phyloP scores from a whole-genome alignment of 2,797 vertebrate species.

The Dendrocincla tyrannina region DNA sequence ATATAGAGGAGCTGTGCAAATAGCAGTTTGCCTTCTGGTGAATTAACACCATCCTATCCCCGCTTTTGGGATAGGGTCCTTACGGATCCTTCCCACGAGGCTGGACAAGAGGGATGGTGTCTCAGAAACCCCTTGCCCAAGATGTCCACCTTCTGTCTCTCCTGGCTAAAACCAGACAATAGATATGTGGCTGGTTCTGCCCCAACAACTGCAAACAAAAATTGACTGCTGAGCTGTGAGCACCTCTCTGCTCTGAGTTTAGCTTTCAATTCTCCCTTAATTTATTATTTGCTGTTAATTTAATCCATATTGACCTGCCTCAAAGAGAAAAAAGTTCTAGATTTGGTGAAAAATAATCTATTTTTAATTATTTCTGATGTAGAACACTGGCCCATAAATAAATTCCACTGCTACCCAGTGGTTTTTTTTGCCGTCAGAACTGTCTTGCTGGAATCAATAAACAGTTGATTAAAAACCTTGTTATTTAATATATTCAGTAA shows the following conservation, averaged over 20 bases:
- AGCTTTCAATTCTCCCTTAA: slow-evolving; percentile 48
- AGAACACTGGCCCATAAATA: slow-evolving; percentile 38
- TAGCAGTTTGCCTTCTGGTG: not conserved
- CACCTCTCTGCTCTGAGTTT: slow-evolving; percentile 17
- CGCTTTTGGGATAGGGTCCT: not conserved
- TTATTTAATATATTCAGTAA: slow-evolving; percentile 77
- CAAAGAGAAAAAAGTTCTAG: slow-evolving; percentile 30
- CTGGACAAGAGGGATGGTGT: not conserved
- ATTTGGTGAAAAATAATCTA: slow-evolving; percentile 63
- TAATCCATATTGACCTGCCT: slow-evolving; percentile 60
- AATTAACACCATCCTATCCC: not conserved
- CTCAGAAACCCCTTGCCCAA: not conserved
- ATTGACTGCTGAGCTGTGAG: not conserved
- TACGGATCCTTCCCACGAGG: not conserved
- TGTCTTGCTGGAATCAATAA: slow-evolving; percentile 78
- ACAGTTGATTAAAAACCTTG: slow-evolving; percentile 77
- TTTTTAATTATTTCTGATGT: slow-evolving; percentile 68
- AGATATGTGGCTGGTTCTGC: not conserved
- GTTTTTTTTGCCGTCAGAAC: slow-evolving; percentile 43
- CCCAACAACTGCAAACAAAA: slow-evolving; percentile 8
- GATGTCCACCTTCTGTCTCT: not conserved
- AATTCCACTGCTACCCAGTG: slow-evolving; percentile 18
- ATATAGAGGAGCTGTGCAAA: not conserved
- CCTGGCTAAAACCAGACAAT: not conserved
- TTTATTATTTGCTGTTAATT: slow-evolving; percentile 68